Evolutionary conservation across 1,140 invertebrate species (phyloP), one percentile per base, ranked within the genome.

Genomic region (Lordiphosa collinella): DNA sequence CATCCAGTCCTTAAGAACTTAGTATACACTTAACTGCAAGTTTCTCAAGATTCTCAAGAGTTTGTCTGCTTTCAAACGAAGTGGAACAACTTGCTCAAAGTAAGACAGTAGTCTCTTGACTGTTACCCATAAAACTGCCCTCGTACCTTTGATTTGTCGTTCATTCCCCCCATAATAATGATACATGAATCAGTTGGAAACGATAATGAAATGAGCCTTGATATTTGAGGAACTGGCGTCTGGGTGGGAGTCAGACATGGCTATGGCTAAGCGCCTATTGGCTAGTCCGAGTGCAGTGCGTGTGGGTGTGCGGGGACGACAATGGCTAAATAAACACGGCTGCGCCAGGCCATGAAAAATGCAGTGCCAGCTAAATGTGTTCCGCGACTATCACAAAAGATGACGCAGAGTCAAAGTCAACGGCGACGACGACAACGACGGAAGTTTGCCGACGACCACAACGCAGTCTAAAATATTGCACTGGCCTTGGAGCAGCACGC

Each of bases 401-500:
- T 59, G 22, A 43, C 44, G 32, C 47, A 53, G 48, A 32, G 31
- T 8, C 22, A 41, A 41, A 9, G 52, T 51, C 35, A 61, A 40
- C 10, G 61, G 48, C 25, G 40, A 13, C 60, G 49, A 35, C 65
- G 40, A 16, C 54, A 36, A 60, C 70, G 75, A 80, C 75, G 75
- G 75, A 79, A 79, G 70, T 79, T 55, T 53, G 67, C 47, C 58
- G 53, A 37, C 64, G 61, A 66, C 47, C 71, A 60, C 63, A 66
- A 62, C 54, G 55, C 75, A 55, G 48, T 57, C 58, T 82, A 84
- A 82, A 82, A 78, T 84, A 82, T 84, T 72, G 72, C 72, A 72
- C 63, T 82, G 78, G 78, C 78, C 78, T 82, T 82, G 78, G 63
- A 76, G 72, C 58, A 67, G 76, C 78, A 82, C 76, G 76, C 78